Base-by-base conservation (phyloP, 2,113 vertebrate species). In the Periophthalmodon schlosseri region DNA sequence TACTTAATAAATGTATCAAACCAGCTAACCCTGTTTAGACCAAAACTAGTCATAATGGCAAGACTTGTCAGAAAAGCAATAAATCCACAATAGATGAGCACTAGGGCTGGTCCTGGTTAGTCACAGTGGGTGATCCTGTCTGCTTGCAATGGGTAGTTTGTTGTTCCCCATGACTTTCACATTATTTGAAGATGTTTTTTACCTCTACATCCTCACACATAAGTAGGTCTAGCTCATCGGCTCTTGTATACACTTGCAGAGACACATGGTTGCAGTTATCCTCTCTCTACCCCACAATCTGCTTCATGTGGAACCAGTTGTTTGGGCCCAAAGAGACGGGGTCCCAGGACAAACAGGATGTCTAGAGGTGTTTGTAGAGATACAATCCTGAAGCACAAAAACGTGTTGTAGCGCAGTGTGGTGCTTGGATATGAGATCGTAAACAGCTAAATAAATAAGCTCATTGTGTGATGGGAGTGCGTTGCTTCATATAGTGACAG, bases 261-360 rank as follows among this genome's bases (percentile, higher is more conserved):
- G 83, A 92, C 90, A 92, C 88, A 92, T 92, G 91, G 89, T 91
- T 91, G 84, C 87, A 87, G 84, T 92, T 91, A 92, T 88, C 81
- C 75, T 85, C 76, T 86, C 85, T 84, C 85, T 77, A 85, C 80
- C 88, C 87, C 81, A 66, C 89, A 92, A 90, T 90, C 84, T 83
- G 76, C 88, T 86, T 92, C 90, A 91, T 89, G 87, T 92, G 88
- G 87, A 92, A 89, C 76, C 78, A 87, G 83, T 91, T 92, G 90
- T 91, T 91, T 91, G 89, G 91, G 73, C 87, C 81, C 74, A 72
- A 76, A 58, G 81, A 49, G 73, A 63, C 78, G 81, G 85, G 84
- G 81, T 88, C 86, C 60, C 3, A 78, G 84, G 88, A 91, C 88
- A 91, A 92, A 92, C 91, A 92, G 90, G 90, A 91, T 91, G 89